Percentiles rank a stretch among this genome's conserved stretches.
phyloP scores from a whole-genome alignment of 2,113 vertebrate species.

The Pteruthius melanotis region DNA sequence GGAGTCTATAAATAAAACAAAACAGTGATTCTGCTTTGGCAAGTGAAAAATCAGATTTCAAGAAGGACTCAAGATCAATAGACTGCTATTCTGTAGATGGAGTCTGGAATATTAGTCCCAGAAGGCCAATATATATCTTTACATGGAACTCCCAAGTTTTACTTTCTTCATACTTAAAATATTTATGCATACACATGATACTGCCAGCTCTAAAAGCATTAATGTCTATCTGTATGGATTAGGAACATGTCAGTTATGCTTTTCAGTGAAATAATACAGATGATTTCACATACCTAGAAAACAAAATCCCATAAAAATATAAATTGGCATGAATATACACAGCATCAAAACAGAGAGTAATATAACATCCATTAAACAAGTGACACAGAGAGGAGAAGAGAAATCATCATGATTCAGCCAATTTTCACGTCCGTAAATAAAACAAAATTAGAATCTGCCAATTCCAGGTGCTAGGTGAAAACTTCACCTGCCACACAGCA shows the following conservation, averaged over 20 bases:
- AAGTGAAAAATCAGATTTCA: slow-evolving; percentile 38
- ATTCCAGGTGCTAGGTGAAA: background rate
- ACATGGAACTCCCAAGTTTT: background rate
- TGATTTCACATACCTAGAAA: background rate
- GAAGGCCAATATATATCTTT: slow-evolving; percentile 11
- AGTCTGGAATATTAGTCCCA: slow-evolving; percentile 25
- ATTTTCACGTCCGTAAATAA: background rate
- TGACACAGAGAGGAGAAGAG: background rate
- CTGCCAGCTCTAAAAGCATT: background rate
- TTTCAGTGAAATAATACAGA: background rate
- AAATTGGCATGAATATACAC: background rate
- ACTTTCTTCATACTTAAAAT: slow-evolving; percentile 1
- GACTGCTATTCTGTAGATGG: background rate
- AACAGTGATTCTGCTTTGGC: background rate
- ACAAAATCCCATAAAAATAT: background rate
- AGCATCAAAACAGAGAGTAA: background rate
- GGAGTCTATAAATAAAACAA: slow-evolving; percentile 36
- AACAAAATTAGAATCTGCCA: background rate
- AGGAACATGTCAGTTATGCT: background rate
- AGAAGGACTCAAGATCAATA: background rate
- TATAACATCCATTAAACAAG: background rate
- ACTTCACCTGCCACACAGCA: background rate
- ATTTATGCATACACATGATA: background rate
- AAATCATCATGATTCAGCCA: background rate
- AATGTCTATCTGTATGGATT: background rate